Base-by-base conservation (phyloP, 2,888 invertebrate genomes). In the Malthinus flaveolus region DNA sequence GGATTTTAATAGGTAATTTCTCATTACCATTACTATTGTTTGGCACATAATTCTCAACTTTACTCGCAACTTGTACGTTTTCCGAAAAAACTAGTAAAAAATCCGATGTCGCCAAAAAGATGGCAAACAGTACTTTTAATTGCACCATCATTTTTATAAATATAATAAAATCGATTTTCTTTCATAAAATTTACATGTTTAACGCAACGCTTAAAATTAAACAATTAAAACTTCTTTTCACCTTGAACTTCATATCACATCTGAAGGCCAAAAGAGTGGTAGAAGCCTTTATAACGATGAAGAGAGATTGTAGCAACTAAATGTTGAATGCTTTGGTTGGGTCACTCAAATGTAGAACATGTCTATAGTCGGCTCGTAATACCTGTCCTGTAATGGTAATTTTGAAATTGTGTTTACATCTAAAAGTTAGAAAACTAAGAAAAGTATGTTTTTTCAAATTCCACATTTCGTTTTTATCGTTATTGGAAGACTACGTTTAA, bases 201-300 rank as follows among this genome's bases (percentile, higher is more conserved):
- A 72, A 71, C 70, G 64, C 66, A 62, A 66, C 69, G 66, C 67
- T 23, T 23, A 23, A 23, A 23, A 23, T 42, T 42, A 15, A 42
- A 42, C 2, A 42, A 42, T 42, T 42, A 37, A 12, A 37, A 11
- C 39, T 42, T 42, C 39, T 42, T 61, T 23, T 69, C 72, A 70
- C 74, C 75, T 75, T 75, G 75, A 75, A 75, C 75, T 72, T 72
- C 71, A 65, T 66, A 62, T 66, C 69, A 66, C 67, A 71, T 75
- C 72, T 75, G 75, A 73, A 75, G 73, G 71, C 70, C 69, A 68
- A 62, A 66, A 65, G 61, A 64, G 13, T 64, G 66, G 57, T 58
- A 65, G 68, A 70, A 68, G 73, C 72, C 70, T 76, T 76, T 74
- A 75, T 75, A 76, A 58, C 67, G 70, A 23, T 23, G 23, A 23